A percentile compares a stretch with the other conserved stretches of the same genome.
Conservation (phyloP, 2,888 invertebrate genomes). For the Ligdia adustata region DNA sequence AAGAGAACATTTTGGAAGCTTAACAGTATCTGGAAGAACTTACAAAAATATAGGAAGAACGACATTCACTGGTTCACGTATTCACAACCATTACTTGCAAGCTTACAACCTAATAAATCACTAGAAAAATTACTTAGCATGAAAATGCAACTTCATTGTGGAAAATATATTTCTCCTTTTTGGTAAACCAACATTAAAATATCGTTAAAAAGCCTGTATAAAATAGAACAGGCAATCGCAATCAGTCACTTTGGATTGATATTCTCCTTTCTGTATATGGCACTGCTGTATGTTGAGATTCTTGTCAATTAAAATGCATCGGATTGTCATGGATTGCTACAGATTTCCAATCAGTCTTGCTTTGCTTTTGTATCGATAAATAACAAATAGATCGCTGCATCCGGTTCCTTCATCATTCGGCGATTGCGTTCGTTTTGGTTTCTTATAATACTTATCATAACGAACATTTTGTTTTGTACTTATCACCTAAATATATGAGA, state of each 20-base stretch:
- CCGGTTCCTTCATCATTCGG: constrained; percentile 20
- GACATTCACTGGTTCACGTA: constrained; percentile 36
- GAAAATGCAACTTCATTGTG: constrained; percentile 30
- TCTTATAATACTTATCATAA: constrained; percentile 51
- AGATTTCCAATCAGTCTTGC: constrained; percentile 67
- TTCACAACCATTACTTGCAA: constrained; percentile 52
- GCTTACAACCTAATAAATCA: constrained; percentile 31
- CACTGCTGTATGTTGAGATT: constrained; percentile 51
- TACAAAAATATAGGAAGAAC: constrained; percentile 24
- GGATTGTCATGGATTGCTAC: constrained; percentile 58
- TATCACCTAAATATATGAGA: constrained; percentile 39
- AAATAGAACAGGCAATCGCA: constrained; percentile 25
- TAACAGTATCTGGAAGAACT: constrained; percentile 33
- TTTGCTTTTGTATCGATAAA: constrained; percentile 41
- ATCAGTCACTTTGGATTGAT: constrained; percentile 49
- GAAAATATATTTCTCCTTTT: constrained; percentile 18
- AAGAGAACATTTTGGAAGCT: constrained; percentile 36
- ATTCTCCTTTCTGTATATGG: constrained; percentile 46
- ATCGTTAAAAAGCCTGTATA: constrained; percentile 29
- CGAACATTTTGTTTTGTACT: constrained; percentile 51
- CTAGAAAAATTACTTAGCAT: constrained; percentile 24
- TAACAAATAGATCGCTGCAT: constrained; percentile 22
- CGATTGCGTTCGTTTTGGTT: constrained; percentile 36
- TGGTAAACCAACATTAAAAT: constrained; percentile 10
- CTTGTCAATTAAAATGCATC: constrained; percentile 54